Evolutionary conservation across 2,797 vertebrate species (phyloP), one percentile per base, ranked within the genome.

Genomic region (Fratercula arctica): DNA sequence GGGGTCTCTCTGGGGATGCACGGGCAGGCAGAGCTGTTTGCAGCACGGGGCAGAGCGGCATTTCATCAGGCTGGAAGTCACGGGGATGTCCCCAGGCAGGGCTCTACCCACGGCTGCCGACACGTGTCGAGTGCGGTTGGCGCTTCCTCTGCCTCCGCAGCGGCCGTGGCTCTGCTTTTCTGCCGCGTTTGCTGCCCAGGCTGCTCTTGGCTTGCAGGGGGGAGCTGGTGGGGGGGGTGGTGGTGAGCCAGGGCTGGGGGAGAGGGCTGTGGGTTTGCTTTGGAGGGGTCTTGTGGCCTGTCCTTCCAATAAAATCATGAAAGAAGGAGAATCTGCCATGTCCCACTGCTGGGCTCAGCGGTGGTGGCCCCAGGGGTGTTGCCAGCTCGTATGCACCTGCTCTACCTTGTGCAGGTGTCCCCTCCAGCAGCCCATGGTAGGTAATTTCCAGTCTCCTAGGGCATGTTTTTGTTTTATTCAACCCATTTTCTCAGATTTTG

Each of bases 11-110:
- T 29, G 9, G 21, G 46, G 24, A 5, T 25, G 46, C 5, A 2
- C 1, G 2, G 57, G 29, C 39, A 25, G 85, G 86, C 75, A 56
- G 66, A 69, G 70, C 63, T 54, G n/a, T 61, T 78, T 39, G 86
- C 54, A 87, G 31, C 73, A 9, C 14, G 4, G 59, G 16, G 28
- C 5, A 51, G 35, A 63, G 45, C 0, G 0, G 25, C 0, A 0
- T 60, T 59, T 74, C 84, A 5, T 19, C 54, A 63, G 72, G 59
- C 39, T 83, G 85, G 57, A 80, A 61, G 83, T 25, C 54, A 21
- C 0, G 70, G 69, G 54, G 70, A 33, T 80, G 87, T 67, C 80
- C 68, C 72, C 1, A 0, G 28, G 46, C 86, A 31, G 33, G 23
- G 77, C 64, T 72, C 31, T 80, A 74, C 41, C 75, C 1, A 10